phyloP scores from a whole-genome alignment of 2,888 invertebrate genomes.

The Eupsilia transversa region DNA sequence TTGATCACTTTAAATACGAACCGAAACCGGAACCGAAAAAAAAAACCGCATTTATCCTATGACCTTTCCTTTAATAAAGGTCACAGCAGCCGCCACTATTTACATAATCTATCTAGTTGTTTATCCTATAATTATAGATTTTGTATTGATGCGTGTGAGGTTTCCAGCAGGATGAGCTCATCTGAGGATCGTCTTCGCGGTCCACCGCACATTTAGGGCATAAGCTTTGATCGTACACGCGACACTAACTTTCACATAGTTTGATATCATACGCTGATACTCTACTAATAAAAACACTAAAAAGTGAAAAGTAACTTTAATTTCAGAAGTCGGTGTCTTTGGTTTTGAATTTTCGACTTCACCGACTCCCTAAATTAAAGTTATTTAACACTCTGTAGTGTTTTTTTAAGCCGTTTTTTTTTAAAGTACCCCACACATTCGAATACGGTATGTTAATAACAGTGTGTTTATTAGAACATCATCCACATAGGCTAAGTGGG shows the following conservation, averaged over 20 bases:
- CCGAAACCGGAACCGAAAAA: not conserved
- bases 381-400: no score
- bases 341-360: no score
- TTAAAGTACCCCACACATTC: no score
- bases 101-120: constrained; percentile 20
- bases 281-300: constrained; percentile 10
- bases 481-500: no score
- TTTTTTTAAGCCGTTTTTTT: no score
- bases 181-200: constrained; percentile 32
- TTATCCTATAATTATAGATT: constrained; percentile 45
- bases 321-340: no score
- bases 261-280: constrained; percentile 44
- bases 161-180: constrained; percentile 59
- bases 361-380: no score
- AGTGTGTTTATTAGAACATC: no score
- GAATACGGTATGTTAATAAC: no score
- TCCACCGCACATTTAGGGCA: constrained; percentile 56
- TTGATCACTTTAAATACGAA: not conserved
- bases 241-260: constrained; percentile 62
- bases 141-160: constrained; percentile 57
- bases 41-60: not conserved
- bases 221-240: constrained; percentile 64
- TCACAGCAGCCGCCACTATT: constrained; percentile 18
- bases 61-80: constrained; percentile 20
- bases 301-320: no score